Evolutionary conservation across 2,797 vertebrate species (phyloP).

Genomic region (Phoebastria nigripes): DNA sequence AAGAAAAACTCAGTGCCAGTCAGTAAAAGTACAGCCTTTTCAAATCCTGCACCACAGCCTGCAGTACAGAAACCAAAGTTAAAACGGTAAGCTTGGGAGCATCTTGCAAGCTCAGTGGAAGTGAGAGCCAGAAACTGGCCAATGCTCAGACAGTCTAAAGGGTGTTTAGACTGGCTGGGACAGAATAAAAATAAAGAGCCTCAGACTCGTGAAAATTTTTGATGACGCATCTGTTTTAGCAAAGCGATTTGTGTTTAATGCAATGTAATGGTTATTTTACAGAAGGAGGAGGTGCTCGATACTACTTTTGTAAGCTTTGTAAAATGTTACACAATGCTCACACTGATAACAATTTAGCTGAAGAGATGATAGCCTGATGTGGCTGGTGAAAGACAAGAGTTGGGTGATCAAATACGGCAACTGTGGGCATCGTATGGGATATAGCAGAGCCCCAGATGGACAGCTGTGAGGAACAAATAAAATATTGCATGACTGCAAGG

Average conservation of each 20-base stretch:
- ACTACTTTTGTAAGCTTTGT: background rate
- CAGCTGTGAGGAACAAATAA: background rate
- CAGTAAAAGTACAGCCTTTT: constrained; percentile 81
- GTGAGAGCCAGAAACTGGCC: background rate
- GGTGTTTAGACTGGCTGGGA: background rate
- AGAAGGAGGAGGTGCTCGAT: background rate
- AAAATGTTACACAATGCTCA: background rate
- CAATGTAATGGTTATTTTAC: background rate
- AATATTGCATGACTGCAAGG: background rate
- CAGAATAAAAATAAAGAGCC: background rate
- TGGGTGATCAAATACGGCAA: background rate
- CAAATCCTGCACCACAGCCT: constrained; percentile 78
- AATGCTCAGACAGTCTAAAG: background rate
- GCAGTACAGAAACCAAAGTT: constrained; percentile 84
- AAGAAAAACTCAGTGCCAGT: constrained; percentile 81
- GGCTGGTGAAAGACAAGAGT: background rate
- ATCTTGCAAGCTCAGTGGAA: background rate
- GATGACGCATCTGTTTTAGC: background rate
- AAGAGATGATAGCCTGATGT: background rate
- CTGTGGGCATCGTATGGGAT: background rate
- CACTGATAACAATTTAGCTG: background rate
- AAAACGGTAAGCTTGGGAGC: constrained; percentile 76
- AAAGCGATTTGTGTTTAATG: background rate
- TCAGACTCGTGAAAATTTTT: background rate
- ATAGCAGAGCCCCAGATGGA: background rate